Percentiles rank a stretch among this genome's conserved stretches.
Evolutionary conservation across 2,888 invertebrate genomes (phyloP).

Genomic region (Amphiduros pacificus): DNA sequence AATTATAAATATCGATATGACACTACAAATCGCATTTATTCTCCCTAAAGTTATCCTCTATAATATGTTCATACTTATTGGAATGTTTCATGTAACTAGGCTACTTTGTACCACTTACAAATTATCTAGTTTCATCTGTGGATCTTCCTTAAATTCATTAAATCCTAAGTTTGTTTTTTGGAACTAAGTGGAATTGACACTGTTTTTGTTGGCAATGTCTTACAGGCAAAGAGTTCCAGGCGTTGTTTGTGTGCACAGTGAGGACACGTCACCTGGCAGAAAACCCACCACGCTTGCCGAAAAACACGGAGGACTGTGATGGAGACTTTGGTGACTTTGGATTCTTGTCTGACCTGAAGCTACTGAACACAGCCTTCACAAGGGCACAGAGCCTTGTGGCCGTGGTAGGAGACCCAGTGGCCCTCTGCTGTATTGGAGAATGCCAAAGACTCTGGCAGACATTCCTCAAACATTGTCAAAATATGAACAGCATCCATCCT

Average conservation of each 20-base stretch:
- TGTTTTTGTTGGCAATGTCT: background rate
- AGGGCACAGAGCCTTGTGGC: slow-evolving; percentile 48
- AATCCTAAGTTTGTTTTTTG: too few relatives aligned
- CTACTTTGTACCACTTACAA: too few relatives aligned
- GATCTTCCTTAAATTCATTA: too few relatives aligned
- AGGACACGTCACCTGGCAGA: slow-evolving; percentile 37
- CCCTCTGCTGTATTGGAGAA: slow-evolving; percentile 50
- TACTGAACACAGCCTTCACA: slow-evolving; percentile 55
- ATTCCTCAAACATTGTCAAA: slow-evolving; percentile 42
- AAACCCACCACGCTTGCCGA: background rate
- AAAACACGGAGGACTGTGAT: slow-evolving; percentile 29
- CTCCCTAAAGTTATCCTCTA: too few relatives aligned
- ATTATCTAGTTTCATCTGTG: too few relatives aligned
- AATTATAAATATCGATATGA: too few relatives aligned
- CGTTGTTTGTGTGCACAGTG: slow-evolving; percentile 51
- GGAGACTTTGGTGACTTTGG: slow-evolving; percentile 45
- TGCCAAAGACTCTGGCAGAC: slow-evolving; percentile 34
- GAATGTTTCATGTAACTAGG: too few relatives aligned
- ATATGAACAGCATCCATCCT: slow-evolving; percentile 48
- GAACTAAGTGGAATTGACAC: background rate
- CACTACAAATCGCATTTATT: too few relatives aligned
- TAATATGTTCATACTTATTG: too few relatives aligned
- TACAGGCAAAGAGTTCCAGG: slow-evolving; percentile 54
- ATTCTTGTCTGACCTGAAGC: slow-evolving; percentile 49
- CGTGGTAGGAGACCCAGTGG: slow-evolving; percentile 51